Percentiles rank a stretch among this genome's conserved stretches.
Conservation (phyloP, 2,797 vertebrate genomes). For the Odontamblyopus rebecca region DNA sequence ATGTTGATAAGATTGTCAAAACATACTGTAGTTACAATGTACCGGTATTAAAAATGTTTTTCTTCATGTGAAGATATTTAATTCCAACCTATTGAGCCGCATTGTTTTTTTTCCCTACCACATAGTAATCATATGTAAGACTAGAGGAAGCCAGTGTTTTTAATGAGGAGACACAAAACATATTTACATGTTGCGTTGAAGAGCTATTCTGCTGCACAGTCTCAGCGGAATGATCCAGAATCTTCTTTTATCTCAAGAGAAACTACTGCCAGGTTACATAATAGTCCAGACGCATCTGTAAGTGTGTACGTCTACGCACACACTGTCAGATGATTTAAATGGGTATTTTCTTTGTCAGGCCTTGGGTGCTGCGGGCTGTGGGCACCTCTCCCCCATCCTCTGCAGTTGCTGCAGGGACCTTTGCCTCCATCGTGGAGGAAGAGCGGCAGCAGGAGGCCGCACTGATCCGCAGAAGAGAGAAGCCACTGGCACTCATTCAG, state of each 20-base stretch:
- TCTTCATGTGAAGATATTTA: too few relatives aligned
- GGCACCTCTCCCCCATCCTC: slow-evolving; percentile 68
- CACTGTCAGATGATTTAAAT: slow-evolving; percentile 35
- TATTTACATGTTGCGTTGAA: background rate
- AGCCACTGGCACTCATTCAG: slow-evolving; percentile 95
- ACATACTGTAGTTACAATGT: too few relatives aligned
- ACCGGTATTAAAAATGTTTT: background rate
- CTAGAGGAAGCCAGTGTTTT: background rate
- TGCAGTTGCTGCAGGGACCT: slow-evolving; percentile 74
- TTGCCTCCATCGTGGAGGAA: slow-evolving; percentile 94
- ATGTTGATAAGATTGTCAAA: too few relatives aligned
- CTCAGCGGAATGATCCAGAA: background rate
- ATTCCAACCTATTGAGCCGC: too few relatives aligned
- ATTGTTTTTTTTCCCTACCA: too few relatives aligned
- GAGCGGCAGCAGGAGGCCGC: slow-evolving; percentile 95
- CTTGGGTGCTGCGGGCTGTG: slow-evolving; percentile 85
- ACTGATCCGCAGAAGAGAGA: slow-evolving; percentile 92
- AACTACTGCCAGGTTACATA: slow-evolving; percentile 1
- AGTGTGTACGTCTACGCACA: slow-evolving; percentile 14
- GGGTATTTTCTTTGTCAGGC: slow-evolving; percentile 74
- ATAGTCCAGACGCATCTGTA: slow-evolving; percentile 4
- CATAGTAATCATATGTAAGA: background rate
- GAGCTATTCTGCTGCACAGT: background rate
- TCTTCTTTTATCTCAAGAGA: background rate
- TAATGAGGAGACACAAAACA: slow-evolving; percentile 15